These are phyloP conservation scores for Drosophila setifemur DNA, from an alignment of 1,140 invertebrate genomes.

Conservation along the genomic window DNA sequence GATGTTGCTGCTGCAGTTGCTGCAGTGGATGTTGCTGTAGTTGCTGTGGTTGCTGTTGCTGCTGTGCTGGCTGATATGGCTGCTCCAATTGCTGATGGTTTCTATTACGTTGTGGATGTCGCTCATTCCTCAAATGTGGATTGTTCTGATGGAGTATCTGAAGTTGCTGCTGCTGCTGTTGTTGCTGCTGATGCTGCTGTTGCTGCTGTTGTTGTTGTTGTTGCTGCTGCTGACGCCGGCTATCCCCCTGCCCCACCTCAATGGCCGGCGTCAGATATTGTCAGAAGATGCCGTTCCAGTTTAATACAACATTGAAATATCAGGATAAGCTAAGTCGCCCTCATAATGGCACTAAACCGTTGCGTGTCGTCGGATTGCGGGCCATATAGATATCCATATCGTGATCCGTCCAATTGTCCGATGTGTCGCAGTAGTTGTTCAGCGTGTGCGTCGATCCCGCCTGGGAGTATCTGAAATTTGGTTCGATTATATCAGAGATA, in stretches of 20 bases:
- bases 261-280: constrained; percentile 77
- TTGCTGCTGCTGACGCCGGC: constrained; percentile 58
- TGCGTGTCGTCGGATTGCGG: constrained; percentile 92
- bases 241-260: constrained; percentile 13
- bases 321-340: constrained; percentile 82
- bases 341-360: constrained; percentile 92
- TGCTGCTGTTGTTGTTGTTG: constrained; percentile 24
- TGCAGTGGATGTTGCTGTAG: constrained; percentile 56
- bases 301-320: constrained; percentile 83
- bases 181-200: constrained; percentile 28
- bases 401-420: constrained; percentile 97
- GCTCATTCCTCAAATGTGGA: constrained; percentile 18
- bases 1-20: constrained; percentile 60
- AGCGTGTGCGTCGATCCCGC: constrained; percentile 90
- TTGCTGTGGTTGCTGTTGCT: constrained; percentile 57
- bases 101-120: constrained; percentile 60
- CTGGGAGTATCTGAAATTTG: constrained; percentile 85
- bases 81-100: constrained; percentile 71
- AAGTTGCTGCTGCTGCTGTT: background rate
- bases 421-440: constrained; percentile 93
- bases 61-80: constrained; percentile 59
- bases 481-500: constrained; percentile 25
- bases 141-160: constrained; percentile 25
- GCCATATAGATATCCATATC: constrained; percentile 98
- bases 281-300: constrained; percentile 82